Conservation (phyloP, 2,113 vertebrate genomes). For the Pangasianodon hypophthalmus region DNA sequence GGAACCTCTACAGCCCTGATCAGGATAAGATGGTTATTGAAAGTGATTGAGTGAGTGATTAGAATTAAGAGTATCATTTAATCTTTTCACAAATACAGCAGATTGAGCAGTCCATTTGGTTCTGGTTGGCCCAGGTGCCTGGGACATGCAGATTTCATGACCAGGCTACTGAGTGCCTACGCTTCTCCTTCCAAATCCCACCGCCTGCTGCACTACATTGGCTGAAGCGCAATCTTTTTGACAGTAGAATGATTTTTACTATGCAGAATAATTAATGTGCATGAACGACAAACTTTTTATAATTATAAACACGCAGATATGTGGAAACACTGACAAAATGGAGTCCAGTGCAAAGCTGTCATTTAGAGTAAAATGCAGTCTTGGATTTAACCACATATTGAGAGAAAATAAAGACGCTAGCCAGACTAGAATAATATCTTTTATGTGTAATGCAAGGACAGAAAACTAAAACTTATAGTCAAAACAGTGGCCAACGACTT, state of each 20-base stretch:
- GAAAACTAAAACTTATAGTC: background rate
- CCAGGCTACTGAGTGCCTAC: background rate
- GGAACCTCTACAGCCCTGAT: background rate
- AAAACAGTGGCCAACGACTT: background rate
- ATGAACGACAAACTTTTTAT: background rate
- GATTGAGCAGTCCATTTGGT: slow-evolving; percentile 3
- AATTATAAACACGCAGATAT: background rate
- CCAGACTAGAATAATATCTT: background rate
- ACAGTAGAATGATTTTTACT: background rate
- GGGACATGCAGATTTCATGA: slow-evolving; percentile 16
- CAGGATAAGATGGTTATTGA: background rate
- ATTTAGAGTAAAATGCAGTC: background rate
- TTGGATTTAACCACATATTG: too few species aligned
- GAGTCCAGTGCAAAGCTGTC: background rate
- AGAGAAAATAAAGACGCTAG: background rate
- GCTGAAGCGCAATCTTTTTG: background rate
- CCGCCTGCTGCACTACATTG: background rate
- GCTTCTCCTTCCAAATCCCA: background rate
- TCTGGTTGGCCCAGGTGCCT: background rate
- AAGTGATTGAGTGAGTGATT: background rate
- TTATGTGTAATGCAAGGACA: background rate
- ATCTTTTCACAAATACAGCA: slow-evolving; percentile 11
- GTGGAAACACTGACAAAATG: background rate
- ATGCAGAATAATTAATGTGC: background rate
- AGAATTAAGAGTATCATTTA: background rate